Evolutionary conservation across 2,888 invertebrate species (phyloP).

Genomic region (Nemotelus pantherinus): DNA sequence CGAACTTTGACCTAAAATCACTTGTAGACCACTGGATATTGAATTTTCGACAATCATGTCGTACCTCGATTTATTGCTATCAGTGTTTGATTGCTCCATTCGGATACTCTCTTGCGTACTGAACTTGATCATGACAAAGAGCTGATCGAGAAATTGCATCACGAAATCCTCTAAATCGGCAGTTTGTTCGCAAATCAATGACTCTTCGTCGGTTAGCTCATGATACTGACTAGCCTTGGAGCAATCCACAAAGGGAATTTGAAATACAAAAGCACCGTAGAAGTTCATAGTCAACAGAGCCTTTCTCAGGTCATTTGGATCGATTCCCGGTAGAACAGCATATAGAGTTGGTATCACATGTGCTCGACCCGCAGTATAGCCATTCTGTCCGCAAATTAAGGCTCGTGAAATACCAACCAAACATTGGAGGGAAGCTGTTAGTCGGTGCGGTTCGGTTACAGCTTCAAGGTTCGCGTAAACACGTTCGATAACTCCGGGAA

Average conservation of each 20-base stretch:
- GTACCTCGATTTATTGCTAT: slow-evolving; percentile 72
- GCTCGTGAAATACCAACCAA: slow-evolving; percentile 76
- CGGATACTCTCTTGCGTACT: slow-evolving; percentile 75
- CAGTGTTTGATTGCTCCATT: slow-evolving; percentile 71
- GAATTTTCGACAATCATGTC: slow-evolving; percentile 79
- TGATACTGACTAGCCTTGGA: slow-evolving; percentile 77
- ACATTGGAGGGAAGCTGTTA: slow-evolving; percentile 77
- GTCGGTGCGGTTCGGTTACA: slow-evolving; percentile 87
- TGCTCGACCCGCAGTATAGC: slow-evolving; percentile 79
- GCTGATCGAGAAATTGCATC: slow-evolving; percentile 82
- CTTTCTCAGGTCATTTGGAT: slow-evolving; percentile 86
- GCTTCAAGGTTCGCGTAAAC: slow-evolving; percentile 84
- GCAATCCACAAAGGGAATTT: slow-evolving; percentile 87
- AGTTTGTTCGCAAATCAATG: slow-evolving; percentile 79
- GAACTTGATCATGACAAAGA: slow-evolving; percentile 77
- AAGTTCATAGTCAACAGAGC: slow-evolving; percentile 81
- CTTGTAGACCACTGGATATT: slow-evolving; percentile 73
- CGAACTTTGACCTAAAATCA: slow-evolving; percentile 79
- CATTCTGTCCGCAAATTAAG: slow-evolving; percentile 66
- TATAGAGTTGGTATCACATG: slow-evolving; percentile 84
- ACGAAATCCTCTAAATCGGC: slow-evolving; percentile 91
- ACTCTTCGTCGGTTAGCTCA: slow-evolving; percentile 82
- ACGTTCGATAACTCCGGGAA: slow-evolving; percentile 84
- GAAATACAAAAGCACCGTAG: slow-evolving; percentile 77
- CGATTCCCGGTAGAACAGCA: slow-evolving; percentile 86